Base-by-base conservation (phyloP, 2,888 invertebrate genomes). In the Cryptosula pallasiana region DNA sequence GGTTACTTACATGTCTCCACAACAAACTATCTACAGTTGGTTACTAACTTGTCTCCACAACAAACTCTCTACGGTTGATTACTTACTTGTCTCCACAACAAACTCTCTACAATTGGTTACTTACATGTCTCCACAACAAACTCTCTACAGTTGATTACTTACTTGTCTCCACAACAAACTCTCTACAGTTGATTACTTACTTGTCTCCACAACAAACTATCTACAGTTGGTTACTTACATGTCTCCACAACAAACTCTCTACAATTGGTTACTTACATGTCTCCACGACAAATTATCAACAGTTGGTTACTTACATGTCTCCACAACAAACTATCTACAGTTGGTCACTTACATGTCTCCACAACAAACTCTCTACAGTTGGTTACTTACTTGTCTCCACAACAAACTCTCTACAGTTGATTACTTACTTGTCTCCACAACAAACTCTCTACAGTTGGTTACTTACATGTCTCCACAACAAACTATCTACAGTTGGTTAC, bases 271-370 rank as follows among this genome's bases (percentile, higher is more conserved):
- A 75, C 79, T 77, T 75, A 82, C 82, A 73, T 79, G 75, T 74
- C 78, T 76, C 83, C 82, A 83, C 1, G 81, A 35, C 79, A 73
- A 58, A 5, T 20, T 45, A 5, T 45, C n/a, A n/a, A n/a, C n/a
- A n/a, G n/a, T n/a, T n/a, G n/a, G 45, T 45, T 20, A 45, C 45
- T 45, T 45, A 45, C 45, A 45, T 5, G 45, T 20, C 20, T 20
- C 45, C 45, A 45, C 45, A 20, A 5, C 5, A 13, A 20, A 45
- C 45, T 20, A n/a, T n/a, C n/a, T n/a, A n/a, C n/a, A n/a, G n/a
- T 45, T 13, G 5, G 45, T 45, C 20, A 45, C 45, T 45, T 45
- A 45, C 45, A 45, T 13, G 45, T 20, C 20, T 72, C 54, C 16
- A 69, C 1, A 20, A 36, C 55, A 25, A 71, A 5, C 45, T 45